A percentile compares a stretch with the other conserved stretches of the same genome.
These are phyloP conservation scores for Drosophila repleta DNA, from an alignment of 1,140 invertebrate genomes.

Conservation along the genomic window DNA sequence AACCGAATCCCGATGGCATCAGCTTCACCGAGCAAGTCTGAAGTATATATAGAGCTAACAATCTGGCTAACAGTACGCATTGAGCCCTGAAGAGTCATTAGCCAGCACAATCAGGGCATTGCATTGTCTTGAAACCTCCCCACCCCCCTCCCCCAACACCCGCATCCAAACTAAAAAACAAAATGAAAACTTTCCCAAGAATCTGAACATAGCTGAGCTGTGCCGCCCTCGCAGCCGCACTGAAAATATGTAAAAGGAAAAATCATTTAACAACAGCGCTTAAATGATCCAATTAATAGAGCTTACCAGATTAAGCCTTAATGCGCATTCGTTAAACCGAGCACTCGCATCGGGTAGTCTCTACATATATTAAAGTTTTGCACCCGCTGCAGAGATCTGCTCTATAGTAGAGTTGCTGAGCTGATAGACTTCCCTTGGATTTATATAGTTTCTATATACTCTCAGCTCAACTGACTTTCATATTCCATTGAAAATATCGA, in stretches of 20 bases:
- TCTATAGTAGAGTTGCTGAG: too few species aligned
- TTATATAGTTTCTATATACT: too few species aligned
- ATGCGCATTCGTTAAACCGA: not conserved
- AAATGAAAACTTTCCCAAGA: slow-evolving; percentile 5
- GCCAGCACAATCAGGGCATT: slow-evolving; percentile 27
- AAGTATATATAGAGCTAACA: slow-evolving; percentile 1
- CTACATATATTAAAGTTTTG: too few species aligned
- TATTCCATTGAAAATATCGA: too few species aligned
- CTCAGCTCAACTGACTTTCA: too few species aligned
- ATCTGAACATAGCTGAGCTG: not conserved
- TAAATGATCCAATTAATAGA: slow-evolving; percentile 3
- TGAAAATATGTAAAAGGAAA: too few species aligned
- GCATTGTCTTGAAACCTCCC: slow-evolving; percentile 9
- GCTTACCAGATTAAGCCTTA: not conserved
- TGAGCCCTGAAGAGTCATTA: slow-evolving; percentile 23
- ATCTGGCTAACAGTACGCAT: slow-evolving; percentile 8
- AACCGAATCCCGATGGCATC: slow-evolving; percentile 9
- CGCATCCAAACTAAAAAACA: slow-evolving; percentile 1
- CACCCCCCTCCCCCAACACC: too few species aligned
- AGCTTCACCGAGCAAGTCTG: not conserved
- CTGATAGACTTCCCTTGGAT: too few species aligned
- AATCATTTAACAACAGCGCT: not conserved
- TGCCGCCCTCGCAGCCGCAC: too few species aligned
- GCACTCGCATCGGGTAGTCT: too few species aligned
- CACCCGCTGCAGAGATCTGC: too few species aligned